Evolutionary conservation across 2,797 vertebrate genomes (phyloP), one percentile per base, ranked within the genome.

Genomic region (Sardinella longiceps): DNA sequence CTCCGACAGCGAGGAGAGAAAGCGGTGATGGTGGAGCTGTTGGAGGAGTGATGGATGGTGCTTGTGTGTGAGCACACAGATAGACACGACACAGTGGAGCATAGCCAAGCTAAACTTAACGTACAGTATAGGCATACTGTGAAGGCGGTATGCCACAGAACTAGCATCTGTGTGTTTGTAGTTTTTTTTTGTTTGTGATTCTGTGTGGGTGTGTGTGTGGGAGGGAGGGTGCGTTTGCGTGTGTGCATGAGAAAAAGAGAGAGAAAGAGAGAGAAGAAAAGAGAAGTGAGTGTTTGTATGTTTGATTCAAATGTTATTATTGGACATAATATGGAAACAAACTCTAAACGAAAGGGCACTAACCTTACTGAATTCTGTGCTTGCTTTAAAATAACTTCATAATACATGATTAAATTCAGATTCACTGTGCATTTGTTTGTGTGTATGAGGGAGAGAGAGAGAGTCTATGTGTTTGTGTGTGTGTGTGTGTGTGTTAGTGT

Each of bases 381-480:
- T 77, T 77, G 66, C 66, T 77, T 39, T 77, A 20, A 37, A 74
- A 74, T 74, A 18, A 11, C 33, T 39, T 39, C 3, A 77, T 37
- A 20, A 33, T 23, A 77, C 70, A 77, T 1, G 3, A 77, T 20
- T 43, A 77, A 43, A 77, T 25, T 25, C 20, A 58, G 53, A 58
- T 74, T 74, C 5, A 74, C 30, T 86, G 82, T 85, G 83, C 81
- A 74, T 85, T 46, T 50, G 82, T 85, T 84, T 81, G 74, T 90
- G 87, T 90, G 90, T 91, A n/a, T n/a, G n/a, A n/a, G n/a, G n/a
- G n/a, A n/a, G n/a, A n/a, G n/a, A n/a, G n/a, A n/a, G n/a, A n/a
- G n/a, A n/a, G n/a, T n/a, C n/a, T n/a, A n/a, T n/a, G n/a, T n/a
- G n/a, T n/a, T n/a, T n/a, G 90, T 88, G 23, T 80, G 56, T 48